Evolutionary conservation across 2,113 vertebrate genomes (phyloP).

Genomic region (Anguilla japonica): DNA sequence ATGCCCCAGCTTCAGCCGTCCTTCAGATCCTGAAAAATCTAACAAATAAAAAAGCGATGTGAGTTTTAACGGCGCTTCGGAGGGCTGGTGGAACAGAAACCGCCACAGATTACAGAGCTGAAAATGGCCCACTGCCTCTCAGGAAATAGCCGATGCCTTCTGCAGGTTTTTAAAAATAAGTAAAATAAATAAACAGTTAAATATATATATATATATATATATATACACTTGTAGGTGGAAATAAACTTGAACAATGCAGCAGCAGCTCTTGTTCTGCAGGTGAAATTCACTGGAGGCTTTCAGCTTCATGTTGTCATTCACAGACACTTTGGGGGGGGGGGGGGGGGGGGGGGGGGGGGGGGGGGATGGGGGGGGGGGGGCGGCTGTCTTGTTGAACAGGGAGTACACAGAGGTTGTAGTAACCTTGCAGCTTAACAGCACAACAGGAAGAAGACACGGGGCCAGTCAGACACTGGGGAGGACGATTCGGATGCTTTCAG

Average conservation of each 20-base stretch:
- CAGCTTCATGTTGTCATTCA: constrained; percentile 24
- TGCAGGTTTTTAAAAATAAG: neutral
- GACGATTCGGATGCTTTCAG: neutral
- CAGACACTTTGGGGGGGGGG: neutral
- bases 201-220: neutral
- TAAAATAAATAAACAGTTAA: no score
- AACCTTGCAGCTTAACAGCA: constrained; percentile 12
- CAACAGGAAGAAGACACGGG: neutral
- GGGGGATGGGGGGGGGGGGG: no score
- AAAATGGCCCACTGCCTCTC: neutral
- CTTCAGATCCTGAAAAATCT: no score
- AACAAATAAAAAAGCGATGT: no score
- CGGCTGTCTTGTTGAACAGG: constrained; percentile 3
- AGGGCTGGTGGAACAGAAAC: neutral
- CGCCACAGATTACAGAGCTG: neutral
- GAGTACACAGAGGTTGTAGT: constrained; percentile 20
- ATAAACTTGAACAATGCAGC: neutral
- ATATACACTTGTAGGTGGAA: neutral
- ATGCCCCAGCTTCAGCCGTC: no score
- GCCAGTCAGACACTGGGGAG: neutral
- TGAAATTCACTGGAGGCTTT: constrained; percentile 9
- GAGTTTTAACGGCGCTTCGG: neutral
- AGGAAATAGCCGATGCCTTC: neutral
- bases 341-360: neutral
- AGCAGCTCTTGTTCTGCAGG: neutral